A percentile compares a stretch with the other conserved stretches of the same genome.
Evolutionary conservation across 1,140 invertebrate genomes (phyloP).

Genomic region (Cepaea nemoralis): DNA sequence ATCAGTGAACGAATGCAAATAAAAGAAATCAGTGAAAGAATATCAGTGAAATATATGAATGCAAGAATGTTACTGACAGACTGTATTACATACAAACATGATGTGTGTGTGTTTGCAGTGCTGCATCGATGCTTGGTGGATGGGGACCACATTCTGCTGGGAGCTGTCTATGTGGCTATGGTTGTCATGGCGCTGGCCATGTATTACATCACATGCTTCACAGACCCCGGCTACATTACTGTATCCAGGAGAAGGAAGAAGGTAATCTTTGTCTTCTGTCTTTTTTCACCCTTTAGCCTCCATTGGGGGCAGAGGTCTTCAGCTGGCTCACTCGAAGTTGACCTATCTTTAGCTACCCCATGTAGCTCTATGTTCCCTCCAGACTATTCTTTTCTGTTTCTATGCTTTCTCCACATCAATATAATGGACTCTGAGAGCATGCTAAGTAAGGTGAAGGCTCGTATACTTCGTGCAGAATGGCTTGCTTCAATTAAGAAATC

Average conservation of each 20-base stretch:
- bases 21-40: neutral
- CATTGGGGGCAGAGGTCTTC: no score
- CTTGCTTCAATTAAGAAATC: no score
- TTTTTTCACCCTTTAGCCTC: no score
- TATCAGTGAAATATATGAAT: neutral
- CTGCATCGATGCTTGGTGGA: constrained; percentile 53
- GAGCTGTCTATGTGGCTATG: constrained; percentile 53
- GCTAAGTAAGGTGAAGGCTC: no score
- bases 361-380: no score
- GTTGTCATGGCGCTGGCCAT: constrained; percentile 57
- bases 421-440: no score
- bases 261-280: no score
- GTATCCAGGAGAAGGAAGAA: constrained; percentile 39
- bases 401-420: no score
- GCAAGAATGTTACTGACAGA: neutral
- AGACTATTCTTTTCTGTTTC: no score
- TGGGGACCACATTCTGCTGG: constrained; percentile 55
- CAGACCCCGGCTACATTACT: constrained; percentile 65
- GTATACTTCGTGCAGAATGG: no score
- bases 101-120: constrained; percentile 51
- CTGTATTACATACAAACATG: neutral
- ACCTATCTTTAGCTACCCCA: no score
- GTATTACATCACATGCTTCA: constrained; percentile 65
- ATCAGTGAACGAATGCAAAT: neutral
- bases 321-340: no score